phyloP scores from a whole-genome alignment of 2,113 vertebrate genomes.

The Caranx ignobilis region DNA sequence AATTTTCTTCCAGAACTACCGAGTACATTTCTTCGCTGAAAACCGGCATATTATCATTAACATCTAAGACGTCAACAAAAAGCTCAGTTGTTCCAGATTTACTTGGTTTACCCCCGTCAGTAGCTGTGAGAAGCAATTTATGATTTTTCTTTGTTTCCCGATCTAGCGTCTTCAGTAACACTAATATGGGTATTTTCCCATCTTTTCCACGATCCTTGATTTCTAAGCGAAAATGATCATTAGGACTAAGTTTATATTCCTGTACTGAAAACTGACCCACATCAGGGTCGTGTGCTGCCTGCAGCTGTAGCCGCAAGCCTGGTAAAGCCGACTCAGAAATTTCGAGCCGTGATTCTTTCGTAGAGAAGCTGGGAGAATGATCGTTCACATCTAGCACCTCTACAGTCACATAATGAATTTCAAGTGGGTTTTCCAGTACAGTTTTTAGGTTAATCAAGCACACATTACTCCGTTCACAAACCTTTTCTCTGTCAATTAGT shows the following conservation, averaged over 20 bases:
- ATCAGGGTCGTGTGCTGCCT: slow-evolving; percentile 66
- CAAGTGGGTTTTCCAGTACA: slow-evolving; percentile 80
- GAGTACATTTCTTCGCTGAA: slow-evolving; percentile 54
- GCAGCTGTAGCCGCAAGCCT: slow-evolving; percentile 70
- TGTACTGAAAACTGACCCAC: slow-evolving; percentile 67
- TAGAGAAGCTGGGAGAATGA: slow-evolving; percentile 69
- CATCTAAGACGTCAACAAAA: slow-evolving; percentile 44
- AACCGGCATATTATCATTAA: slow-evolving; percentile 72
- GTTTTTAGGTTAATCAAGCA: slow-evolving; percentile 78
- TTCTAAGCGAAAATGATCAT: slow-evolving; percentile 76
- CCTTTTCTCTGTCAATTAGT: slow-evolving; percentile 77
- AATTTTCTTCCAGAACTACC: slow-evolving; percentile 8
- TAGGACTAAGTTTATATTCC: slow-evolving; percentile 71
- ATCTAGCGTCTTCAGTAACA: slow-evolving; percentile 74
- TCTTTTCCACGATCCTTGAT: slow-evolving; percentile 65
- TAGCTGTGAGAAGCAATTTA: slow-evolving; percentile 51
- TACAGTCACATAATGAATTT: slow-evolving; percentile 75
- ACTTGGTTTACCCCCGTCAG: slow-evolving; percentile 67
- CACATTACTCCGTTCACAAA: slow-evolving; percentile 65
- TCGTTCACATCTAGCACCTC: slow-evolving; percentile 81
- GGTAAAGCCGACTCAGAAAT: slow-evolving; percentile 66
- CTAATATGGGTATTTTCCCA: slow-evolving; percentile 67
- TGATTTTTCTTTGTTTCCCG: slow-evolving; percentile 67
- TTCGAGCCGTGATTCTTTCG: slow-evolving; percentile 59
- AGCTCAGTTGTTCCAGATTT: slow-evolving; percentile 49